phyloP scores from a whole-genome alignment of 1,140 invertebrate species.

The Ooceraea biroi region DNA sequence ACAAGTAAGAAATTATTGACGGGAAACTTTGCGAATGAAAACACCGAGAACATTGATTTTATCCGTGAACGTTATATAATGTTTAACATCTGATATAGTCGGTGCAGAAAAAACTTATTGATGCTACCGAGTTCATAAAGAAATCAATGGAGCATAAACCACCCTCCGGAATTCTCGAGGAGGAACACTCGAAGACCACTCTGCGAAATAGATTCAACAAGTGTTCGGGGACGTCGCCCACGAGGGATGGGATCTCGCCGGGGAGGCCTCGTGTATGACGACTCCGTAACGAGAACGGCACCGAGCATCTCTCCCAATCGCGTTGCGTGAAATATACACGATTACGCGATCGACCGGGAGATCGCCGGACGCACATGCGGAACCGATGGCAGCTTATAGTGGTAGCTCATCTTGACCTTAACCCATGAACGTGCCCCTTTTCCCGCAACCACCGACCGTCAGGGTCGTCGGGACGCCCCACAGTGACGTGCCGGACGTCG shows the following conservation, averaged over 20 bases:
- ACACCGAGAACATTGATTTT: neutral
- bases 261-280: neutral
- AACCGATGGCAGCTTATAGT: neutral
- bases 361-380: conserved; percentile 10
- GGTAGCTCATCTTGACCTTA: conserved; percentile 56
- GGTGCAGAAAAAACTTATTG: too few species aligned
- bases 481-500: conserved; percentile 69
- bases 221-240: neutral
- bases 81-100: conserved; percentile 4
- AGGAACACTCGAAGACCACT: neutral
- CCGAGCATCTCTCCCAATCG: neutral
- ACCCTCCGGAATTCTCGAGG: neutral
- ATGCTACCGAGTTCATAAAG: neutral
- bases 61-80: neutral
- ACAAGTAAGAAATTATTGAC: neutral
- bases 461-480: conserved; percentile 56
- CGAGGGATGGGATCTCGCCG: neutral
- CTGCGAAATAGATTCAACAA: conserved; percentile 30
- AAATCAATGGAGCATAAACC: neutral
- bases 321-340: conserved; percentile 35
- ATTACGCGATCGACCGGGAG: conserved; percentile 9
- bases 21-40: neutral
- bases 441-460: conserved; percentile 79
- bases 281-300: neutral
- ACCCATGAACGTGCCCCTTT: conserved; percentile 81